These are phyloP conservation scores for Sminthopsis crassicaudata DNA, from an alignment of 2,113 vertebrate species.

Conservation along the genomic window DNA sequence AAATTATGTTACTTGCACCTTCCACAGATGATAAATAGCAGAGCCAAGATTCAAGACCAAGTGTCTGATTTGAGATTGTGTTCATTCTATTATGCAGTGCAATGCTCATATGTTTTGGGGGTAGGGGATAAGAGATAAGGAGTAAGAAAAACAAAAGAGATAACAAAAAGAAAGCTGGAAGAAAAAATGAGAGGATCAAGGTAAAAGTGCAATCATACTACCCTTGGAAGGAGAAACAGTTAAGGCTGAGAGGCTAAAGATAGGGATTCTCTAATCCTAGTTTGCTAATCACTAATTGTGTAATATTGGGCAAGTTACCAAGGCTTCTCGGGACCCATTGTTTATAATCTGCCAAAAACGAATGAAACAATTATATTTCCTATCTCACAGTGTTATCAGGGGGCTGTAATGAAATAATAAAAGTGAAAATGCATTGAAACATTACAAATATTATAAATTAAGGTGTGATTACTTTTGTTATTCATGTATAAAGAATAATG, in stretches of 20 bases:
- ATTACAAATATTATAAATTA: background rate
- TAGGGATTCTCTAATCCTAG: background rate
- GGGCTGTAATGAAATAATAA: background rate
- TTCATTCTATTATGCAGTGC: background rate
- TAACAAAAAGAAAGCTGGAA: background rate
- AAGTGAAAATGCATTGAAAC: background rate
- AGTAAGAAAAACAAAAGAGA: background rate
- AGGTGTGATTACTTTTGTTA: background rate
- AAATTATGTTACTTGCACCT: background rate
- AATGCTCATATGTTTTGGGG: background rate
- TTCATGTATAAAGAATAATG: background rate
- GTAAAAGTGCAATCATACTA: background rate
- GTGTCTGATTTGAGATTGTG: background rate
- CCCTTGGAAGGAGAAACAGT: background rate
- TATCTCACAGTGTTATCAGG: background rate
- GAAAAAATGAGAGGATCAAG: background rate
- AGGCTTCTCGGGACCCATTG: background rate
- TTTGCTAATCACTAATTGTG: background rate
- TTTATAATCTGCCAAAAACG: background rate
- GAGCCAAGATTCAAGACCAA: background rate
- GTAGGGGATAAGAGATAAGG: background rate
- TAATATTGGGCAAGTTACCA: background rate
- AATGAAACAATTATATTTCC: background rate
- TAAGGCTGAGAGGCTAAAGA: background rate
- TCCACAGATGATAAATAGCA: background rate